phyloP scores from a whole-genome alignment of 2,888 invertebrate species.

The Lypha dubia region DNA sequence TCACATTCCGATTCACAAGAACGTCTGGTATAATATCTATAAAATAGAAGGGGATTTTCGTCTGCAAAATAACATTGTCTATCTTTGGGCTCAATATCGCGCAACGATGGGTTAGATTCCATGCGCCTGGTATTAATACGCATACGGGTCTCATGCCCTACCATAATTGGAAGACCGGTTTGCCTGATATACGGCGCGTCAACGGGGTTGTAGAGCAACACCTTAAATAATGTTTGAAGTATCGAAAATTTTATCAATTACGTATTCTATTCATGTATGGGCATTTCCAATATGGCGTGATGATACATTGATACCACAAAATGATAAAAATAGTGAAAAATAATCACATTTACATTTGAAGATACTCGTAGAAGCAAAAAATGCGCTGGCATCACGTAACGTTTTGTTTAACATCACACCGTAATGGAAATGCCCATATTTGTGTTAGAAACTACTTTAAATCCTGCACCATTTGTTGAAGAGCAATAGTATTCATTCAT shows the following conservation, averaged over 20 bases:
- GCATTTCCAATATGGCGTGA: no score
- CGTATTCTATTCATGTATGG: no score
- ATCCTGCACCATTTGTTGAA: slow-evolving; percentile 86
- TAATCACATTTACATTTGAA: no score
- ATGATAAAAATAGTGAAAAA: no score
- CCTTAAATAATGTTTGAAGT: slow-evolving; percentile 70
- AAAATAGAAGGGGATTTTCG: slow-evolving; percentile 88
- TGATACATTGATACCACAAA: no score
- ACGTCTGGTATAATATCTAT: slow-evolving; percentile 80
- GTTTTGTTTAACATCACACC: no score
- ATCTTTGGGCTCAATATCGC: slow-evolving; percentile 85
- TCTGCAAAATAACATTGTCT: slow-evolving; percentile 89
- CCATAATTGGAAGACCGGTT: slow-evolving; percentile 87
- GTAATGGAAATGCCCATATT: no score
- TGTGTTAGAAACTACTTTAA: slow-evolving; percentile 82
- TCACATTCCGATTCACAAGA: slow-evolving; percentile 86
- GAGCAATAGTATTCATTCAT: slow-evolving; percentile 90
- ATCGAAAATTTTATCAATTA: no score
- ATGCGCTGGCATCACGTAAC: no score
- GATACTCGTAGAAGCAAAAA: no score
- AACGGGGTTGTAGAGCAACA: slow-evolving; percentile 87
- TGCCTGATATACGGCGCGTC: slow-evolving; percentile 91
- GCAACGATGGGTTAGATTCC: slow-evolving; percentile 86
- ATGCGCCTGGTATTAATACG: slow-evolving; percentile 87
- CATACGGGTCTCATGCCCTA: slow-evolving; percentile 88